Evolutionary conservation across 2,113 vertebrate genomes (phyloP), one percentile per base, ranked within the genome.

Genomic region (Nothobranchius furzeri): DNA sequence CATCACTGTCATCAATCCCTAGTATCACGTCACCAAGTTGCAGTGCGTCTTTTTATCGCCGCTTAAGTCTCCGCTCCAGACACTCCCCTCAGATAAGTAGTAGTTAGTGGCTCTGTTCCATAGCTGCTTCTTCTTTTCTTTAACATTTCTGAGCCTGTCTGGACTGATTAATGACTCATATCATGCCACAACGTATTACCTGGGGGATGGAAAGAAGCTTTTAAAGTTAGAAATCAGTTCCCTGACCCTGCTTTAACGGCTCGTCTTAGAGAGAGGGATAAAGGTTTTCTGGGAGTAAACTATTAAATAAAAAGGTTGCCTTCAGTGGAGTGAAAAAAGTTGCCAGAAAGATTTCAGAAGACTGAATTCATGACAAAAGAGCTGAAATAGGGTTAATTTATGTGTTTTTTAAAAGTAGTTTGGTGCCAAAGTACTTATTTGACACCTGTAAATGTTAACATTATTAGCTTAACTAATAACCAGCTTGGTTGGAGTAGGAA

Each of bases 141-240:
- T 47, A 1, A 2, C 50, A 61, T 47, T 49, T 24, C 0, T 12
- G 25, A 13, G 49, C 6, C 37, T 9, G 42, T 63, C 52, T 10
- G 17, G 6, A 9, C 59, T 68, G 70, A 77, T 53, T 56, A 67
- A 68, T 82, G 72, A 78, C 40, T 85, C 75, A 49, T 78, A 54
- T 73, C 24, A 53, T 63, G 47, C 40, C 35, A 52, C 13, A 52
- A 45, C 54, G 53, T 12, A 64, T 66, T 58, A 79, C 45, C 65
- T 70, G 61, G 15, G 67, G 66, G 65, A 55, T 72, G 64, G 52
- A 60, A 66, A 64, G n/a, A 59, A 24, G 50, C 53, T 66, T 8
- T 65, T 46, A 12, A 40, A 68, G 63, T 60, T 74, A 24, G 62
- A 57, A 53, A 42, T 60, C 7, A n/a, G 20, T 67, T 51, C 10